Conservation (phyloP, 2,113 vertebrate species). For the Anas platyrhynchos region DNA sequence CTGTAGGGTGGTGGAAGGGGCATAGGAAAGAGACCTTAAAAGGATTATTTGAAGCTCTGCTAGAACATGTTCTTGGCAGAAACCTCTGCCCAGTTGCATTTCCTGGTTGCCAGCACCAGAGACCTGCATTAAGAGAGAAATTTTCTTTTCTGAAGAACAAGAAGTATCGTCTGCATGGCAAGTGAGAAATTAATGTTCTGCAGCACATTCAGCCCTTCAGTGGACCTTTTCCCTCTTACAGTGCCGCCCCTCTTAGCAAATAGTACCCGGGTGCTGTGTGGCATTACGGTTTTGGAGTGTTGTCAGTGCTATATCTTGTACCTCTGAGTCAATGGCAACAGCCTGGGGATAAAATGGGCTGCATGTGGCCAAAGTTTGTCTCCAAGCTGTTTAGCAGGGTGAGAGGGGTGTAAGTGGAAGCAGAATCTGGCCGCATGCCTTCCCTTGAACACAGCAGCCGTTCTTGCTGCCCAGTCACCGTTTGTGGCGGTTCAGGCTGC, state of each 20-base stretch:
- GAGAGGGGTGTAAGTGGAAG: background rate
- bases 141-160: background rate
- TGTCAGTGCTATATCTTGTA: fast-evolving
- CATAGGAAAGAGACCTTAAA: background rate
- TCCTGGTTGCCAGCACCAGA: background rate
- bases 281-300: background rate
- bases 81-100: background rate
- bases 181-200: background rate
- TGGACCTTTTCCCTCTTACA: background rate
- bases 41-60: background rate
- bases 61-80: background rate
- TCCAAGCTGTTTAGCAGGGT: background rate
- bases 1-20: background rate
- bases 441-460: background rate
- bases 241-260: background rate
- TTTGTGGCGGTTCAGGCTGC: fast-evolving
- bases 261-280: fast-evolving
- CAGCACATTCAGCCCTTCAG: background rate
- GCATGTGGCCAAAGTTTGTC: background rate
- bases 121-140: fast-evolving
- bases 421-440: background rate
- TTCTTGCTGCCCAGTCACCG: background rate
- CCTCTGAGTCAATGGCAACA: background rate
- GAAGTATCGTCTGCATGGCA: background rate
- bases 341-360: background rate